A percentile compares a stretch with the other conserved stretches of the same genome.
Conservation (phyloP, 2,113 vertebrate genomes). For the Trematocara marginatum region DNA sequence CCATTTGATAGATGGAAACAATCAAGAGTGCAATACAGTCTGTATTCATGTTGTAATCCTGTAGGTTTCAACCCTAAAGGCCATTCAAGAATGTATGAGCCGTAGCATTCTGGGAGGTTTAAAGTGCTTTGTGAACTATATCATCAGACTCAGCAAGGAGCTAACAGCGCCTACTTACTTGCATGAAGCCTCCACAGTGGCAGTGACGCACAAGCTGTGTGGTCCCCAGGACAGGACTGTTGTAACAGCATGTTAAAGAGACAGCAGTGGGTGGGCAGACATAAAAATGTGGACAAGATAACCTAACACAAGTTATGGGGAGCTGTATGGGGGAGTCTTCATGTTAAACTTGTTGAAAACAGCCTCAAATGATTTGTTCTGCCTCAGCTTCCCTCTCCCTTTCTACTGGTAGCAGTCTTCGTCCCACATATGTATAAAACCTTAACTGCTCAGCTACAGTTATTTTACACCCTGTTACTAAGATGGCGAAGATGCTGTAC, state of each 20-base stretch:
- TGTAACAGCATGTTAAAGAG: not conserved
- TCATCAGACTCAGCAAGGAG: not conserved
- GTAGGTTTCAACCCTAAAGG: not conserved
- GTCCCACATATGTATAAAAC: not conserved
- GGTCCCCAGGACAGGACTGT: not conserved
- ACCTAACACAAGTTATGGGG: not conserved
- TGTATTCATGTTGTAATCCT: not conserved
- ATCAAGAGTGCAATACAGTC: not conserved
- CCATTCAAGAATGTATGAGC: not conserved
- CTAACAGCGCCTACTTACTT: not conserved
- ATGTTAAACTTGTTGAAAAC: not conserved
- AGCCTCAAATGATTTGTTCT: not conserved
- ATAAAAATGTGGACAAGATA: constrained; percentile 22
- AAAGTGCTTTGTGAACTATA: not conserved
- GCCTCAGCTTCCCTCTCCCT: not conserved
- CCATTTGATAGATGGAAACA: not conserved
- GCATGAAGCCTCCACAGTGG: not conserved
- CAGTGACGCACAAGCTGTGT: not conserved
- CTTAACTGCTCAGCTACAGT: not conserved
- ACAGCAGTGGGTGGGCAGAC: not conserved
- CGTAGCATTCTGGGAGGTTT: not conserved
- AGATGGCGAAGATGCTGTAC: not conserved
- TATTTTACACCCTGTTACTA: not conserved
- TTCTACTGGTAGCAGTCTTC: not conserved
- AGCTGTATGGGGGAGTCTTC: not conserved